phyloP scores from a whole-genome alignment of 2,888 invertebrate genomes.

The Diarsia brunnea region DNA sequence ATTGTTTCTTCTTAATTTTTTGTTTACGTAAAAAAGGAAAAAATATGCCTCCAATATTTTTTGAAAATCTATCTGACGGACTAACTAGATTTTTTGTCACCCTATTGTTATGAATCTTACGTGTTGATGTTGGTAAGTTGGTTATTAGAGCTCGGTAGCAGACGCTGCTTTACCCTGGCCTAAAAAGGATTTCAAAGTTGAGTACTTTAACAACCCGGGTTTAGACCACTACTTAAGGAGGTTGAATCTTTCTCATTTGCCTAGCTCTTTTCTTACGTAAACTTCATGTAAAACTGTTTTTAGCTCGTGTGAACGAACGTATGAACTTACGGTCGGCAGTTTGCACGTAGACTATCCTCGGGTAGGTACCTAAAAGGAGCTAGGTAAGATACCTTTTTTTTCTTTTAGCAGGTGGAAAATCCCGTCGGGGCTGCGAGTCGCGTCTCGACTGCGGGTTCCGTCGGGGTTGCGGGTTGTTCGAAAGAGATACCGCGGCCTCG shows the following conservation, averaged over 20 bases:
- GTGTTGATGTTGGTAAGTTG: neutral
- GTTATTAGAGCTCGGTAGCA: neutral
- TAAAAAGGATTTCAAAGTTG: conserved; percentile 3
- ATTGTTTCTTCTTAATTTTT: too few species aligned
- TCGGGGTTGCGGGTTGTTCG: too few species aligned
- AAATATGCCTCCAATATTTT: too few species aligned
- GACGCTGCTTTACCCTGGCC: neutral
- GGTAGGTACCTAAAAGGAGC: too few species aligned
- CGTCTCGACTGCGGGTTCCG: too few species aligned
- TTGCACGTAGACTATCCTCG: neutral
- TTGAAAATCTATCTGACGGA: too few species aligned
- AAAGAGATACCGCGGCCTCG: too few species aligned
- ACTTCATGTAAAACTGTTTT: neutral
- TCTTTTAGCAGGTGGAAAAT: too few species aligned
- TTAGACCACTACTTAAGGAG: neutral
- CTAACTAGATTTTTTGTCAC: too few species aligned
- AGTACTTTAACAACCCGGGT: neutral
- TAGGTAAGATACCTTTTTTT: too few species aligned
- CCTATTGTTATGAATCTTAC: neutral
- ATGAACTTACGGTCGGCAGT: neutral
- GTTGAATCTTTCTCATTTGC: neutral
- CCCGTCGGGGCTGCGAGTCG: too few species aligned
- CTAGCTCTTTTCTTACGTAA: neutral
- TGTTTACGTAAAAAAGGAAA: too few species aligned
- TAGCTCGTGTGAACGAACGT: neutral